These are phyloP conservation scores for Salminus brasiliensis DNA, from an alignment of 2,113 vertebrate genomes.

Conservation along the genomic window DNA sequence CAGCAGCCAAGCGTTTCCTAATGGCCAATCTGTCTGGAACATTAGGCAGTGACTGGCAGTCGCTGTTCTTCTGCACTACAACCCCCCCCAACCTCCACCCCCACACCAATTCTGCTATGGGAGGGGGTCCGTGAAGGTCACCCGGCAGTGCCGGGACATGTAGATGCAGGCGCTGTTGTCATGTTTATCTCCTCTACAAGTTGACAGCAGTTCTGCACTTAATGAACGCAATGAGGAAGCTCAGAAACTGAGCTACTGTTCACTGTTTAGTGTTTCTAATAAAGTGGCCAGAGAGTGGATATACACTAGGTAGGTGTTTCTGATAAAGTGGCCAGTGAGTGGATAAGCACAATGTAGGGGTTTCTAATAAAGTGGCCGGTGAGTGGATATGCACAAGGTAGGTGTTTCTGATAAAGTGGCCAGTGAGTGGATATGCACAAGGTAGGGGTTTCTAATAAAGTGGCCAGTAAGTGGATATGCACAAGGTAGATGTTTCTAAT, in stretches of 20 bases:
- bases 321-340: too few relatives aligned
- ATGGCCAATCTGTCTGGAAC: slow-evolving; percentile 3
- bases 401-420: too few relatives aligned
- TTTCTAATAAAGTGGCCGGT: too few relatives aligned
- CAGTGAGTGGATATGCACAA: too few relatives aligned
- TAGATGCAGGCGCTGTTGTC: not conserved
- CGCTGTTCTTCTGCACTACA: not conserved
- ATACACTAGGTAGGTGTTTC: too few relatives aligned
- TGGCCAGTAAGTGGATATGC: too few relatives aligned
- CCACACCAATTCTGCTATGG: not conserved
- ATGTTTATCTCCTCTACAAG: not conserved
- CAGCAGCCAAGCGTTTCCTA: not conserved
- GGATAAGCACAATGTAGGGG: too few relatives aligned
- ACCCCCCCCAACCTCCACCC: not conserved
- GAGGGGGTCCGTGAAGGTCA: not conserved
- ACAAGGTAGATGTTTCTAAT: too few relatives aligned
- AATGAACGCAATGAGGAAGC: not conserved
- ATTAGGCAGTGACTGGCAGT: not conserved
- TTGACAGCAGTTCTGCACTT: not conserved
- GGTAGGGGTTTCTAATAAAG: too few relatives aligned
- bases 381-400: too few relatives aligned
- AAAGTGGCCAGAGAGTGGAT: not conserved
- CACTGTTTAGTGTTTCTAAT: not conserved
- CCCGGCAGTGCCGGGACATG: not conserved
- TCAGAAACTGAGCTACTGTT: too few relatives aligned